Conservation (phyloP, 2,113 vertebrate genomes). For the Seriola dumerili region DNA sequence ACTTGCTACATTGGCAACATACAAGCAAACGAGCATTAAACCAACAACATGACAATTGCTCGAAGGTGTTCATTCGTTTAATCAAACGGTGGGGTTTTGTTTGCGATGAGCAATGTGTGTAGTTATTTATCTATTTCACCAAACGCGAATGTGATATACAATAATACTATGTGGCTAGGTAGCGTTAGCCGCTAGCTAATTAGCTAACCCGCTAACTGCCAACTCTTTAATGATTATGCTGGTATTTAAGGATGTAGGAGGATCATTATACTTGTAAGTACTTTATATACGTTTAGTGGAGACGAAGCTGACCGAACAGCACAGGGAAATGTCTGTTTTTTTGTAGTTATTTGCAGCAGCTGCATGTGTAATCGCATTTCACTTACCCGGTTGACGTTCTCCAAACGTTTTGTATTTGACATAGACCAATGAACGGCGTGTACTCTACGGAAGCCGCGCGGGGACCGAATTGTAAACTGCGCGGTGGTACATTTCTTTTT, state of each 20-base stretch:
- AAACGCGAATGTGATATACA: background rate
- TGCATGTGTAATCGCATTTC: background rate
- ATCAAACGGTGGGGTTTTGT: fast-evolving
- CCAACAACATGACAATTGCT: too few species aligned
- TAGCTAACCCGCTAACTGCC: conserved; percentile 26
- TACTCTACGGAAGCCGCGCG: conserved; percentile 48
- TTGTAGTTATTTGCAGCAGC: background rate
- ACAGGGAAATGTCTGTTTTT: fast-evolving
- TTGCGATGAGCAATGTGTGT: fast-evolving
- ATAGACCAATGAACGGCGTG: conserved; percentile 66
- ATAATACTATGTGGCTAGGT: background rate
- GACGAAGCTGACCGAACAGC: fast-evolving
- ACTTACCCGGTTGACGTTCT: conserved; percentile 57
- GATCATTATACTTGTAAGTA: background rate
- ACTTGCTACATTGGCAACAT: conserved; percentile 27
- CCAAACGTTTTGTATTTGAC: conserved; percentile 29
- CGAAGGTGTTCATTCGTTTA: fast-evolving
- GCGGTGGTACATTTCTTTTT: background rate
- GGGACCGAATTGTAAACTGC: conserved; percentile 29
- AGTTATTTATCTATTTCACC: background rate
- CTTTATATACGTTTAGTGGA: background rate
- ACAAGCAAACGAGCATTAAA: background rate
- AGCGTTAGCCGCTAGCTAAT: conserved; percentile 43
- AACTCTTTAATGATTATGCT: background rate
- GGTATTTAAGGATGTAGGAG: fast-evolving